These are phyloP conservation scores for Macrotrachela quadricornifera DNA, from an alignment of 1,140 invertebrate genomes.

Conservation along the genomic window DNA sequence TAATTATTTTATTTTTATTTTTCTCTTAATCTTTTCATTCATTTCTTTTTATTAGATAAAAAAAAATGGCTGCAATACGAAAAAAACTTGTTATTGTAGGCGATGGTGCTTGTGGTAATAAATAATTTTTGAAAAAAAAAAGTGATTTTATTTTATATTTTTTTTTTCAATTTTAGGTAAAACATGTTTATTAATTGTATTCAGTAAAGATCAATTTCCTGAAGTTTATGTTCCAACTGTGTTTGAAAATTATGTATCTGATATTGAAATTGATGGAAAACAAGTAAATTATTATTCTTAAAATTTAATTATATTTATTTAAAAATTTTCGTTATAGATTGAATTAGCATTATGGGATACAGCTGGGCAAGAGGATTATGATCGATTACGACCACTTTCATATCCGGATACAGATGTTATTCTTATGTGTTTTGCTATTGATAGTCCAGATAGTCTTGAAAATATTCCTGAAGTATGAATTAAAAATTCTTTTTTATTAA, in stretches of 20 bases:
- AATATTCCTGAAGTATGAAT: slow-evolving; percentile 42
- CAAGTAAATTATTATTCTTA: slow-evolving; percentile 39
- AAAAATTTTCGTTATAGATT: slow-evolving; percentile 34
- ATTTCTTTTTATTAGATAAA: not conserved
- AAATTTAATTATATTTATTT: not conserved
- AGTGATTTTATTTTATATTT: not conserved
- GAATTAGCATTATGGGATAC: slow-evolving; percentile 93
- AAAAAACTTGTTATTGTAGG: slow-evolving; percentile 28
- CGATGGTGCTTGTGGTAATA: slow-evolving; percentile 26
- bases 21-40: too few species aligned
- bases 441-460: slow-evolving; percentile 82
- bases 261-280: slow-evolving; percentile 77
- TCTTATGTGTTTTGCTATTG: slow-evolving; percentile 89
- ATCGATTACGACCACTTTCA: slow-evolving; percentile 74
- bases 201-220: slow-evolving; percentile 29
- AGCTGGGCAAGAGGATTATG: slow-evolving; percentile 93
- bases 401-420: slow-evolving; percentile 95
- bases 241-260: slow-evolving; percentile 83
- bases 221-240: slow-evolving; percentile 29
- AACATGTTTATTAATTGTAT: slow-evolving; percentile 29
- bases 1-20: too few species aligned
- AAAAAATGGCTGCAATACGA: slow-evolving; percentile 9
- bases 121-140: not conserved
- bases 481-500: too few species aligned
- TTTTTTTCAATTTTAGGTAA: slow-evolving; percentile 25